A percentile compares a stretch with the other conserved stretches of the same genome.
Conservation (phyloP, 1,140 invertebrate genomes). For the Saxidomus purpurata region DNA sequence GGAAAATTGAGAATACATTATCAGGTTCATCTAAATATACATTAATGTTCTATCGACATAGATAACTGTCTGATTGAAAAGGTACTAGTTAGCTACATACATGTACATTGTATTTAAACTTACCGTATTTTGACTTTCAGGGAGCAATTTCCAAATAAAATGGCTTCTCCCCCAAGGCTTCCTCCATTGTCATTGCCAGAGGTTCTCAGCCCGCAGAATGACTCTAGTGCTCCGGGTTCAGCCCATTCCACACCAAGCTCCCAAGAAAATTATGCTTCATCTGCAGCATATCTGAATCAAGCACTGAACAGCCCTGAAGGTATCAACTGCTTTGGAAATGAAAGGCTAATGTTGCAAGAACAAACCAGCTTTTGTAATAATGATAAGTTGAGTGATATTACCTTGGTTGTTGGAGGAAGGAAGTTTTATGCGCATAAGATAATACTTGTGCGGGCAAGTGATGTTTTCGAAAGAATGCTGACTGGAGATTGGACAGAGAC, state of each 20-base stretch:
- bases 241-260: constrained; percentile 40
- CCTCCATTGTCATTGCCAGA: constrained; percentile 67
- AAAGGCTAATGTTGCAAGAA: constrained; percentile 85
- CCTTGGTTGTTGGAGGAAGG: constrained; percentile 84
- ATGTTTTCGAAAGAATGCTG: constrained; percentile 87
- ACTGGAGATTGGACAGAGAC: constrained; percentile 85
- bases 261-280: constrained; percentile 60
- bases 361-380: constrained; percentile 87
- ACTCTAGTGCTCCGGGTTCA: not conserved
- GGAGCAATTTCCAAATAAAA: not conserved
- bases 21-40: too few relatives aligned
- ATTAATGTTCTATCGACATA: too few relatives aligned
- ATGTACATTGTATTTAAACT: too few relatives aligned
- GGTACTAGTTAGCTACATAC: too few relatives aligned
- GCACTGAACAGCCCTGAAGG: constrained; percentile 81
- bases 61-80: too few relatives aligned
- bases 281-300: constrained; percentile 72
- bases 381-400: constrained; percentile 85
- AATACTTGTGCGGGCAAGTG: constrained; percentile 85
- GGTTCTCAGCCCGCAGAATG: constrained; percentile 39
- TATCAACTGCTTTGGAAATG: constrained; percentile 87
- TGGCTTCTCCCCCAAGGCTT: constrained; percentile 72
- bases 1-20: too few relatives aligned
- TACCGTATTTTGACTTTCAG: constrained; percentile 9
- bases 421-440: constrained; percentile 86